A percentile compares a stretch with the other conserved stretches of the same genome.
phyloP scores from a whole-genome alignment of 2,113 vertebrate genomes.

The Labeo catla region DNA sequence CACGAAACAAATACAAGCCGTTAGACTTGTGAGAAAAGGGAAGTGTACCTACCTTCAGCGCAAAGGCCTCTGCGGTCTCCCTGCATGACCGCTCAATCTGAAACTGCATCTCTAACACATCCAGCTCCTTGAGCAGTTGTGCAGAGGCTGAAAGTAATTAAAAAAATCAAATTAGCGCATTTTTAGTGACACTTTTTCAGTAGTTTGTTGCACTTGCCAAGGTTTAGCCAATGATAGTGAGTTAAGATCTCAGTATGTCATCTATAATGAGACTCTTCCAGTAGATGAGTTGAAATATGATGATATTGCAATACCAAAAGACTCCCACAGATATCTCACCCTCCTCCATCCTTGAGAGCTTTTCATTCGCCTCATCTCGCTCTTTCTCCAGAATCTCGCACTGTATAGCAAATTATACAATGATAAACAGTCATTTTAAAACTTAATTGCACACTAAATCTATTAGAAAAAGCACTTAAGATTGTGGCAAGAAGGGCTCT shows the following conservation, averaged over 20 bases:
- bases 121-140: conserved; percentile 79
- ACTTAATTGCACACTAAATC: neutral
- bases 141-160: conserved; percentile 68
- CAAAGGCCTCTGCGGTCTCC: conserved; percentile 74
- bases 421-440: neutral
- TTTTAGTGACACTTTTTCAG: neutral
- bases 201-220: neutral
- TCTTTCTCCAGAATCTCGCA: conserved; percentile 64
- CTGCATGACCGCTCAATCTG: conserved; percentile 76
- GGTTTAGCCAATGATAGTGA: neutral
- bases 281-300: neutral
- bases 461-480: neutral
- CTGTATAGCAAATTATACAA: conserved; percentile 52
- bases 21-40: neutral
- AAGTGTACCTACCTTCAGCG: conserved; percentile 68
- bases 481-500: neutral
- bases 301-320: neutral
- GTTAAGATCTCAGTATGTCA: neutral
- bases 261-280: neutral
- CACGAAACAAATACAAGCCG: neutral
- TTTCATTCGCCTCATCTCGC: conserved; percentile 67
- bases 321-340: conserved; percentile 64
- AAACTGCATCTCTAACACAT: conserved; percentile 75
- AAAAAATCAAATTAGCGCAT: neutral
- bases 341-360: conserved; percentile 73